Evolutionary conservation across 2,888 invertebrate species (phyloP).

Genomic region (Archips xylosteana): DNA sequence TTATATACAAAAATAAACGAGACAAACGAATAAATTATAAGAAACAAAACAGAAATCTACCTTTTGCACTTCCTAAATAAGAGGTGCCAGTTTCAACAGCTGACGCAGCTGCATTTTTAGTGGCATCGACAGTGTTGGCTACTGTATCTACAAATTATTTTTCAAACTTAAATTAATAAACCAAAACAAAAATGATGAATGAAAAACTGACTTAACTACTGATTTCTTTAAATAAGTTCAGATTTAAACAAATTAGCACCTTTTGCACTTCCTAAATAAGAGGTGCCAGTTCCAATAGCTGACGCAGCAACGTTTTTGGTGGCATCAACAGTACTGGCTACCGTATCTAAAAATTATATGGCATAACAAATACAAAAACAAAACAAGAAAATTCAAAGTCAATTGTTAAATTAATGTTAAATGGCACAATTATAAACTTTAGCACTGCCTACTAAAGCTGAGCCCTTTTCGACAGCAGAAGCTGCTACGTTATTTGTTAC

Average conservation of each 20-base stretch:
- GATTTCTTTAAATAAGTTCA: no score
- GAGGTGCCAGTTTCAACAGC: constrained; percentile 62
- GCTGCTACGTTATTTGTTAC: constrained; percentile 46
- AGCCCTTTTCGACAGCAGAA: constrained; percentile 44
- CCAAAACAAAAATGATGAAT: no score
- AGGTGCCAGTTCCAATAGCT: constrained; percentile 61
- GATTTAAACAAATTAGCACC: no score
- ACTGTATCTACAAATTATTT: no score
- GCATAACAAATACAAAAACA: constrained; percentile 37
- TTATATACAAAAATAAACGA: background rate
- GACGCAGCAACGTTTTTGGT: constrained; percentile 62
- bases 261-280: constrained; percentile 56
- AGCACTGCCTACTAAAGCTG: constrained; percentile 44
- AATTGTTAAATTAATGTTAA: background rate
- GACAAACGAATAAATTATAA: no score
- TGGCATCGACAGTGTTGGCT: constrained; percentile 62
- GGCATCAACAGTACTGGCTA: constrained; percentile 63
- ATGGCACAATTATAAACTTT: constrained; percentile 39
- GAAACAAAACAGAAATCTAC: constrained; percentile 44
- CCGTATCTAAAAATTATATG: constrained; percentile 57
- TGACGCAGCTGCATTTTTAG: constrained; percentile 61
- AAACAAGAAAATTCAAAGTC: background rate
- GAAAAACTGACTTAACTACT: no score
- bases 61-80: constrained; percentile 57
- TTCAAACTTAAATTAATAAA: no score